phyloP scores from a whole-genome alignment of 2,888 invertebrate species.

The Pyrochroa serraticornis region DNA sequence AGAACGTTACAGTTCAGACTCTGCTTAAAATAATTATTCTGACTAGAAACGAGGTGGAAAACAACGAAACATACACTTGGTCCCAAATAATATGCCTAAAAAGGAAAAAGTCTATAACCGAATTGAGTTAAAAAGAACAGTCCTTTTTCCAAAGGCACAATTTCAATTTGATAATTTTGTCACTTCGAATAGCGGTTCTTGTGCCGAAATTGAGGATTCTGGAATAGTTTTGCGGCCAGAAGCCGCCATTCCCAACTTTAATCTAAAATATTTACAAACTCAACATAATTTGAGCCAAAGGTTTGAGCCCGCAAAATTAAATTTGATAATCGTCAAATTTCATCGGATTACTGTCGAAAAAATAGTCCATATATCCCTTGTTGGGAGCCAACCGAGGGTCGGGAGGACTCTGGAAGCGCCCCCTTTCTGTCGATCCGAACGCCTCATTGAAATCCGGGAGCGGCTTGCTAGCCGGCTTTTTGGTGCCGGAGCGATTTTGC shows the following conservation, averaged over 20 bases:
- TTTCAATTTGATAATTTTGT: conserved; percentile 38
- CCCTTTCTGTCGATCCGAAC: conserved; percentile 85
- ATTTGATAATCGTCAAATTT: conserved; percentile 53
- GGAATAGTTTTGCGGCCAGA: background rate
- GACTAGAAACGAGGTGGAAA: conserved; percentile 2
- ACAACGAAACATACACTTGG: conserved; percentile 42
- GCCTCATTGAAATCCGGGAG: conserved; percentile 85
- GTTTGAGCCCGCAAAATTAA: conserved; percentile 22
- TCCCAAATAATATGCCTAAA: conserved; percentile 51
- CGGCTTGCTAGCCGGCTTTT: conserved; percentile 57
- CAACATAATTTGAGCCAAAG: conserved; percentile 9
- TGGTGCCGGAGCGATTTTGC: conserved; percentile 27
- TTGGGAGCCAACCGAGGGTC: conserved; percentile 49
- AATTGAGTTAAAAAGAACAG: conserved; percentile 34
- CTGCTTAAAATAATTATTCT: background rate
- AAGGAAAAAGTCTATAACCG: conserved; percentile 20
- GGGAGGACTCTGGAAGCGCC: conserved; percentile 68
- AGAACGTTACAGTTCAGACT: background rate
- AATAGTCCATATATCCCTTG: conserved; percentile 51
- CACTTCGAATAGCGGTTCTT: background rate
- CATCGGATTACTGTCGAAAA: conserved; percentile 42
- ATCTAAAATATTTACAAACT: conserved; percentile 3
- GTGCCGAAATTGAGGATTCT: conserved; percentile 1
- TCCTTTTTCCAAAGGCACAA: conserved; percentile 51
- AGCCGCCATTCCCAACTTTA: background rate